Conservation (phyloP, 2,113 vertebrate genomes). For the Etia nguti region DNA sequence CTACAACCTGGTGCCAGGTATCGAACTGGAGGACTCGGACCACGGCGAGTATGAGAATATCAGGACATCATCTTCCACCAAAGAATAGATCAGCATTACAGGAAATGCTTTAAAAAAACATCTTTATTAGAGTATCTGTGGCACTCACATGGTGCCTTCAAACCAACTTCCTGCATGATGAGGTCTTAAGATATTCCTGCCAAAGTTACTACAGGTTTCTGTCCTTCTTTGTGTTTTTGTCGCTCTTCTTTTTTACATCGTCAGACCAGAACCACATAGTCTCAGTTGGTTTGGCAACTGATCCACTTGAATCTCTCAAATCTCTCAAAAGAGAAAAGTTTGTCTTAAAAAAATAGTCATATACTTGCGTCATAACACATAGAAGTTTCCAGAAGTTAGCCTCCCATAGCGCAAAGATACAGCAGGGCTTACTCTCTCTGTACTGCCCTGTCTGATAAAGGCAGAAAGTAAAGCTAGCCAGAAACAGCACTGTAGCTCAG, state of each 20-base stretch:
- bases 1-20: constrained; percentile 84
- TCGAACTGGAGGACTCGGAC: constrained; percentile 84
- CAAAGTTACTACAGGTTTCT: neutral
- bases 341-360: neutral
- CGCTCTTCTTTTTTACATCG: neutral
- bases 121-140: neutral
- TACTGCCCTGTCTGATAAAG: neutral
- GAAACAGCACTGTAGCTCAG: neutral
- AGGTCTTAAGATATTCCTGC: neutral
- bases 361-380: neutral
- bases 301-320: neutral
- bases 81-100: neutral
- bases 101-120: neutral
- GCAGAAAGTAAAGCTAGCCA: neutral
- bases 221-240: neutral
- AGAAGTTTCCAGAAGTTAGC: neutral
- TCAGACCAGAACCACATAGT: neutral
- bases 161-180: neutral
- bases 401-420: neutral
- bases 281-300: neutral
- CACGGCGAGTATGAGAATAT: constrained; percentile 82
- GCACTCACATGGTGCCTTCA: neutral
- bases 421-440: neutral
- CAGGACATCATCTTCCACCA: constrained; percentile 37
- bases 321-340: neutral